Evolutionary conservation across 2,113 vertebrate species (phyloP).

Genomic region (Emydocephalus ijimae): DNA sequence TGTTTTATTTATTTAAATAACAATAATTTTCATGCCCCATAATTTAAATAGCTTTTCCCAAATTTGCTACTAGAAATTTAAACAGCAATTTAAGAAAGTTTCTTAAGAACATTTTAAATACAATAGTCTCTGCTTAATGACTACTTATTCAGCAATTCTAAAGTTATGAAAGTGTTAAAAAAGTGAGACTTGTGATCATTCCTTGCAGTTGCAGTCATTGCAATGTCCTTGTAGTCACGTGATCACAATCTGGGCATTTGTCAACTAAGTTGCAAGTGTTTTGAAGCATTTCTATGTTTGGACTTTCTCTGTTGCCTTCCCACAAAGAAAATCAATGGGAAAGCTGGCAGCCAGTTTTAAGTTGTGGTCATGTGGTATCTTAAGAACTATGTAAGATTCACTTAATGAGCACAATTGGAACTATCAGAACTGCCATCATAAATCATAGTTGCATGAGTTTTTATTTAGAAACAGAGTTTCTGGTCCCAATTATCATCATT

Average conservation of each 20-base stretch:
- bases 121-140: not conserved
- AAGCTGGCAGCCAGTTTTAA: not conserved
- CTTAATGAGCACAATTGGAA: not conserved
- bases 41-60: constrained; percentile 39
- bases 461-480: not conserved
- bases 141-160: not conserved
- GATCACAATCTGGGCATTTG: not conserved
- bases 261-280: not conserved
- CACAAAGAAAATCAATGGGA: not conserved
- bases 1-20: constrained; percentile 13
- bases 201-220: not conserved
- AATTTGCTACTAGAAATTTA: constrained; percentile 21
- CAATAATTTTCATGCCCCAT: constrained; percentile 28
- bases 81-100: constrained; percentile 41
- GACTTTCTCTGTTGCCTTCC: not conserved
- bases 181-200: not conserved
- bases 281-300: not conserved
- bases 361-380: not conserved
- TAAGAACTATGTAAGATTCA: not conserved
- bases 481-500: not conserved
- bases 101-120: constrained; percentile 20
- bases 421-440: not conserved
- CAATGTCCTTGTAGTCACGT: not conserved
- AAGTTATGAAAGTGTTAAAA: not conserved
- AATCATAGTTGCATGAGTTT: not conserved